phyloP scores from a whole-genome alignment of 2,113 vertebrate genomes.

The Cololabis saira region DNA sequence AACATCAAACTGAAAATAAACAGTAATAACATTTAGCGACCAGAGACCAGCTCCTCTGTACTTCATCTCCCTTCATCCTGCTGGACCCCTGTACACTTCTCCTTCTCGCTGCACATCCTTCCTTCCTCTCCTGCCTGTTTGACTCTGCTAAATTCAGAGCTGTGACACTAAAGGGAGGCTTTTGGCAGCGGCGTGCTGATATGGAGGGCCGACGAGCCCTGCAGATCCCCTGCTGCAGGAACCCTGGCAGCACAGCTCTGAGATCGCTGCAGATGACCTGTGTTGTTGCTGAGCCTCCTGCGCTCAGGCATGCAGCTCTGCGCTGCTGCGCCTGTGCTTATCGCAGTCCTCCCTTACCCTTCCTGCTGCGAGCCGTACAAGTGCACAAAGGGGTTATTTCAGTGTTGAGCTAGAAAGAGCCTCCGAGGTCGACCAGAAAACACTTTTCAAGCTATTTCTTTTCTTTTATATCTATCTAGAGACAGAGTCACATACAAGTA shows the following conservation, averaged over 20 bases:
- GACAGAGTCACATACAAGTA: constrained; percentile 17
- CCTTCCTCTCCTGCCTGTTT: constrained; percentile 52
- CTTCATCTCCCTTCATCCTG: constrained; percentile 8
- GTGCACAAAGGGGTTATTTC: constrained; percentile 64
- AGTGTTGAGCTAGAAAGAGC: constrained; percentile 38
- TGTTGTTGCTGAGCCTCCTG: constrained; percentile 51
- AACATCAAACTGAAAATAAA: too few relatives aligned
- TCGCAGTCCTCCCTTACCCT: constrained; percentile 53
- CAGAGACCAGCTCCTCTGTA: background rate
- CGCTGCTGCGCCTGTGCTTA: constrained; percentile 35
- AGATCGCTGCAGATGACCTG: constrained; percentile 63
- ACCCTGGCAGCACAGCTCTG: constrained; percentile 54
- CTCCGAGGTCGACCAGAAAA: constrained; percentile 41
- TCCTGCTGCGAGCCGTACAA: constrained; percentile 47
- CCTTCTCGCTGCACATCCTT: constrained; percentile 32
- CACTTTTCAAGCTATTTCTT: constrained; percentile 40
- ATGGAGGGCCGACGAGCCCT: constrained; percentile 53
- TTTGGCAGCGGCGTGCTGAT: constrained; percentile 70
- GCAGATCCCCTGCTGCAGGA: constrained; percentile 58
- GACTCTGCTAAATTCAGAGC: constrained; percentile 73
- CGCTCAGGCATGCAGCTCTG: constrained; percentile 18
- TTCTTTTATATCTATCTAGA: constrained; percentile 25
- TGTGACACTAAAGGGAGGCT: constrained; percentile 64
- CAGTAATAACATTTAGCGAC: background rate
- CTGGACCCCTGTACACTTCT: constrained; percentile 35